phyloP scores from a whole-genome alignment of 2,113 vertebrate genomes.

The Notechis scutatus region DNA sequence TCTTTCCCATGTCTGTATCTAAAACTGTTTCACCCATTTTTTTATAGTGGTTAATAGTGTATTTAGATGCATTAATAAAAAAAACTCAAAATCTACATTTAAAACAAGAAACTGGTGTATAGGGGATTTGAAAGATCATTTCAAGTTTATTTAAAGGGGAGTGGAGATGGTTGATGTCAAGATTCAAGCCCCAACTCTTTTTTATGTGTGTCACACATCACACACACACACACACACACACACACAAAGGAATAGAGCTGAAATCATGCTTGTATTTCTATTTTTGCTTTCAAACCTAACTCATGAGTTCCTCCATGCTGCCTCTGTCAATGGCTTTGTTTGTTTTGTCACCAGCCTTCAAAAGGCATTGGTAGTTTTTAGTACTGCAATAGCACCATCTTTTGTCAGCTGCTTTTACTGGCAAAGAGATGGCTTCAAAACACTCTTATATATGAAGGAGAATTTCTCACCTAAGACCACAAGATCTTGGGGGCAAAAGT shows the following conservation, averaged over 20 bases:
- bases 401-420: not conserved
- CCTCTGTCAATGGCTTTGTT: not conserved
- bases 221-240: not conserved
- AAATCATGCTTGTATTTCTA: not conserved
- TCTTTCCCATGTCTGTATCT: slow-evolving; percentile 5
- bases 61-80: not conserved
- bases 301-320: not conserved
- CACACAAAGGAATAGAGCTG: not conserved
- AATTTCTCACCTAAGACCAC: not conserved
- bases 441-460: not conserved
- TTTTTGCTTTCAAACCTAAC: not conserved
- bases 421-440: not conserved
- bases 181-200: not conserved
- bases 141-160: not conserved
- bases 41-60: not conserved
- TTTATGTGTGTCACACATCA: not conserved
- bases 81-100: not conserved
- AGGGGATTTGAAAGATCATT: not conserved
- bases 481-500: no score
- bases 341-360: not conserved
- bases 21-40: not conserved
- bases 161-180: not conserved
- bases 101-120: not conserved
- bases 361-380: not conserved
- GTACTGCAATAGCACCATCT: not conserved